Conservation (phyloP, 2,888 invertebrate genomes). For the Poecilobothrus nobilitatus region DNA sequence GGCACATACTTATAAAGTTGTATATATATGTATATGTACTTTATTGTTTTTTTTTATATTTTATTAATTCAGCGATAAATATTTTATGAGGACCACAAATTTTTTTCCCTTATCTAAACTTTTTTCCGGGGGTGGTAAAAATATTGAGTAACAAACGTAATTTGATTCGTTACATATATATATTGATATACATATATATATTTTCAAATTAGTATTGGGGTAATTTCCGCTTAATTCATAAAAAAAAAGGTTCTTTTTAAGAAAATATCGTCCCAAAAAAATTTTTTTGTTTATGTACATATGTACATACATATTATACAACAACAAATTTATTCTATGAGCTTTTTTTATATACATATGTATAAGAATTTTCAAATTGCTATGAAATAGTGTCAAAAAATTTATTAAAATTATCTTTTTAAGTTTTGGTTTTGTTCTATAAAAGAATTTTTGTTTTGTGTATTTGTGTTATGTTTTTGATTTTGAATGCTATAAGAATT, state of each 20-base stretch:
- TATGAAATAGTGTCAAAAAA: background rate
- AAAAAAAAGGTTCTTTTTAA: background rate
- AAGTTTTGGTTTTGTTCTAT: background rate
- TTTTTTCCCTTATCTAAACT: background rate
- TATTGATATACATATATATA: too few species aligned
- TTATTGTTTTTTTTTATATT: slow-evolving; percentile 12
- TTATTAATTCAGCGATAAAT: slow-evolving; percentile 29
- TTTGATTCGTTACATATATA: background rate
- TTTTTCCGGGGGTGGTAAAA: too few species aligned
- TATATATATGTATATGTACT: background rate
- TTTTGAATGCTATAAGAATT: too few species aligned
- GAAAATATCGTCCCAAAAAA: background rate
- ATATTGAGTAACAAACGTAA: background rate
- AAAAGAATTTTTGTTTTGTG: too few species aligned
- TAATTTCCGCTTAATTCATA: slow-evolving; percentile 2
- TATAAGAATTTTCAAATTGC: background rate
- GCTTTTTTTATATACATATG: background rate
- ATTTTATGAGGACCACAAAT: slow-evolving; percentile 21
- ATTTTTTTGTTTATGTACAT: background rate
- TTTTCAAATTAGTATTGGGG: background rate
- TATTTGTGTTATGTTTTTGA: too few species aligned
- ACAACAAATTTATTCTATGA: background rate
- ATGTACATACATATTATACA: too few species aligned
- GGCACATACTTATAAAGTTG: too few species aligned
- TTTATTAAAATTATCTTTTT: too few species aligned